Percentiles rank a stretch among this genome's conserved stretches.
phyloP scores from a whole-genome alignment of 2,888 invertebrate genomes.

The Caenorhabditis macrosperma region DNA sequence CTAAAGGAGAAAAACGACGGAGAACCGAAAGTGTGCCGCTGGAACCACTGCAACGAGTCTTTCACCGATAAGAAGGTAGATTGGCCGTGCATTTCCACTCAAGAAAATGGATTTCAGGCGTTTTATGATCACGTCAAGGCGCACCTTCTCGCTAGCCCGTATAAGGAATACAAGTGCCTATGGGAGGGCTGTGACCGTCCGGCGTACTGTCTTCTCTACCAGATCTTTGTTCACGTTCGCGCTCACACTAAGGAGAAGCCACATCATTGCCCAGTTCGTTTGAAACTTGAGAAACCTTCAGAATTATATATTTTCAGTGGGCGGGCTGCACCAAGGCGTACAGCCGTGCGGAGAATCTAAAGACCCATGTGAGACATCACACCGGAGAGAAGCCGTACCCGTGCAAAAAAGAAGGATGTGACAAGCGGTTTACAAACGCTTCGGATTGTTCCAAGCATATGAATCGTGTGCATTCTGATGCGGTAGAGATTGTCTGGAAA shows the following conservation, averaged over 20 bases:
- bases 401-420: constrained; percentile 98
- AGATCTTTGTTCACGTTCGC: constrained; percentile 98
- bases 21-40: not conserved
- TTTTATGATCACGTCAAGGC: constrained; percentile 61
- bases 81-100: no score
- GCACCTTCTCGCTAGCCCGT: constrained; percentile 13
- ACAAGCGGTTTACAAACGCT: constrained; percentile 98
- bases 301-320: constrained; percentile 85
- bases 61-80: not conserved
- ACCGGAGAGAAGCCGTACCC: constrained; percentile 89
- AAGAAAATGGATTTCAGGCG: constrained; percentile 49
- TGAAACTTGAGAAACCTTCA: no score
- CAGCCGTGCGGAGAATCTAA: constrained; percentile 95
- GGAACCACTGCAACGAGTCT: constrained; percentile 6
- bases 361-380: constrained; percentile 95
- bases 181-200: constrained; percentile 57
- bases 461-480: constrained; percentile 97
- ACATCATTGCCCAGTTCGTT: constrained; percentile 95
- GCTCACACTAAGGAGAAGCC: constrained; percentile 98
- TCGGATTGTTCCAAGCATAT: constrained; percentile 99
- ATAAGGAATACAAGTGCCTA: constrained; percentile 23
- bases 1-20: not conserved
- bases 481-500: constrained; percentile 84
- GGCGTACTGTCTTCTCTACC: constrained; percentile 92
- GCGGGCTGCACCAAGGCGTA: constrained; percentile 97